Evolutionary conservation across 2,113 vertebrate genomes (phyloP).

Genomic region (Nerophis lumbriciformis): DNA sequence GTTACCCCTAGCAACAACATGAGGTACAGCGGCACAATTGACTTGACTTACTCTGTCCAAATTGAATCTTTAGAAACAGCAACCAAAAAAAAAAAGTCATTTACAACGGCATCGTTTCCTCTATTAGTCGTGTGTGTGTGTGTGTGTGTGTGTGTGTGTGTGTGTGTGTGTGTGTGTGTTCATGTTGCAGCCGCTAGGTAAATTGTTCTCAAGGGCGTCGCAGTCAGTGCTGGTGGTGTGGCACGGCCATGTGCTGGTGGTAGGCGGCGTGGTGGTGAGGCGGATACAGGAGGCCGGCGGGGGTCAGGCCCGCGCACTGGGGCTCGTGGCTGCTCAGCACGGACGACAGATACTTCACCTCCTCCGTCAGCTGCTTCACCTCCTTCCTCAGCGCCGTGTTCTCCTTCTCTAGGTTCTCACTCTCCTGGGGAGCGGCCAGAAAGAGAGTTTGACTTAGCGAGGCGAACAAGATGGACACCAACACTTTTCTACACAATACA

Average conservation of each 20-base stretch:
- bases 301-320: constrained; percentile 77
- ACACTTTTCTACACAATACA: too few species aligned
- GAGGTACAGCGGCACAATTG: background rate
- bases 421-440: constrained; percentile 75
- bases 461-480: too few species aligned
- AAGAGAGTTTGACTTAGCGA: too few species aligned
- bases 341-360: constrained; percentile 85
- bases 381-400: constrained; percentile 89
- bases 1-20: constrained; percentile 1
- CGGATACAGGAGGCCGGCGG: constrained; percentile 77
- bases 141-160: too few species aligned
- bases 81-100: too few species aligned
- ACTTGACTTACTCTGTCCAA: too few species aligned
- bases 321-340: constrained; percentile 89
- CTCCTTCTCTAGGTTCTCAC: constrained; percentile 89
- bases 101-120: too few species aligned
- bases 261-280: constrained; percentile 73
- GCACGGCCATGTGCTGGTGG: constrained; percentile 83
- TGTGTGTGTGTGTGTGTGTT: too few species aligned
- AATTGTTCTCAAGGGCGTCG: background rate
- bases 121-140: too few species aligned
- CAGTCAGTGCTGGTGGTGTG: constrained; percentile 72
- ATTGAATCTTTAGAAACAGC: too few species aligned
- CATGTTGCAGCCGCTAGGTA: too few species aligned
- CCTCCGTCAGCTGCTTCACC: constrained; percentile 89